A percentile compares a stretch with the other conserved stretches of the same genome.
Evolutionary conservation across 2,797 vertebrate species (phyloP).

Genomic region (Kryptolebias ocellatus): DNA sequence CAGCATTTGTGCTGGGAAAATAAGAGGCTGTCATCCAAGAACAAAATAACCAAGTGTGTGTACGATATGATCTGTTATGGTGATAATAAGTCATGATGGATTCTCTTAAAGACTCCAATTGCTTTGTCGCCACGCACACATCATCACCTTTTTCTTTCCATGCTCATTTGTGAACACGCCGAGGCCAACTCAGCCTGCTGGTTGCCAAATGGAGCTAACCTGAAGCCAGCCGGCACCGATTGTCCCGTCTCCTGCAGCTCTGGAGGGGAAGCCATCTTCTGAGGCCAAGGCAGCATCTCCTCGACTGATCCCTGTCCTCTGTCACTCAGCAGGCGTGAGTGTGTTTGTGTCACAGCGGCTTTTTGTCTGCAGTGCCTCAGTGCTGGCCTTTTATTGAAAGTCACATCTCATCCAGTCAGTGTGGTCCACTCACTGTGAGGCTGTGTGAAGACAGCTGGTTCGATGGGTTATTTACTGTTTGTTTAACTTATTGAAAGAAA

Average conservation of each 20-base stretch:
- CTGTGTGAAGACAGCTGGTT: background rate
- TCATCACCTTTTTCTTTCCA: slow-evolving; percentile 58
- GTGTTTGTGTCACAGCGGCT: slow-evolving; percentile 42
- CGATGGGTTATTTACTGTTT: background rate
- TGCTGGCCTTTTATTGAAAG: slow-evolving; percentile 20
- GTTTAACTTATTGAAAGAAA: background rate
- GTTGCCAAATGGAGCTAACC: slow-evolving; percentile 68
- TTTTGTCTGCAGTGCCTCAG: background rate
- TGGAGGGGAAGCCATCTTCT: slow-evolving; percentile 72
- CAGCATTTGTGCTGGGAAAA: slow-evolving; percentile 42
- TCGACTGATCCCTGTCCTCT: slow-evolving; percentile 52
- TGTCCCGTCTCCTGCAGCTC: slow-evolving; percentile 61
- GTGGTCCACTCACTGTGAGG: background rate
- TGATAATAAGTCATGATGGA: slow-evolving; percentile 67
- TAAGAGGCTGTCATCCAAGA: slow-evolving; percentile 60
- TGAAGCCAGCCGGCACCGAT: slow-evolving; percentile 62
- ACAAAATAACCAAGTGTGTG: slow-evolving; percentile 18
- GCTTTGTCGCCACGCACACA: slow-evolving; percentile 39
- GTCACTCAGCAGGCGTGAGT: slow-evolving; percentile 51
- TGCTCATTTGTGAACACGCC: slow-evolving; percentile 53
- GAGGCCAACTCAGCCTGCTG: slow-evolving; percentile 59
- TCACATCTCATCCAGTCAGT: background rate
- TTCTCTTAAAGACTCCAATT: slow-evolving; percentile 58
- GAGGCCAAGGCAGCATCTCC: slow-evolving; percentile 69
- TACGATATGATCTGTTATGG: slow-evolving; percentile 50